phyloP scores from a whole-genome alignment of 2,113 vertebrate species.

The Crotalus horridus region DNA sequence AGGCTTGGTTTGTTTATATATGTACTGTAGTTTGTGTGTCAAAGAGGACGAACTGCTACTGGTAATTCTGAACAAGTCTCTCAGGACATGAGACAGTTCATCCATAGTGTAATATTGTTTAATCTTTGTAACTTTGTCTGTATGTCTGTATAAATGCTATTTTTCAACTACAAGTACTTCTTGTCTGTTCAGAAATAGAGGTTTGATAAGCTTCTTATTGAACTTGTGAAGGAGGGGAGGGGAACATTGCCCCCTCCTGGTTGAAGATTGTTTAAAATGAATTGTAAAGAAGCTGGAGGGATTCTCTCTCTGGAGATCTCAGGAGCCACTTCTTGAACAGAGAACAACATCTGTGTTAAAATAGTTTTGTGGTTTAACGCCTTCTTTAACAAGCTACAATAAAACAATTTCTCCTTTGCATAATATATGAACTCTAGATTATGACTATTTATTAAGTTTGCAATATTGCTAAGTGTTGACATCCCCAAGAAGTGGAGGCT shows the following conservation, averaged over 20 bases:
- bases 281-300: not conserved
- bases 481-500: not conserved
- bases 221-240: not conserved
- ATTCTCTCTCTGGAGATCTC: not conserved
- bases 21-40: not conserved
- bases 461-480: not conserved
- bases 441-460: not conserved
- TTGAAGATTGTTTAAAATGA: not conserved
- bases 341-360: not conserved
- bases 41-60: not conserved
- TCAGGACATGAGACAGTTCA: not conserved
- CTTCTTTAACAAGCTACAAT: not conserved
- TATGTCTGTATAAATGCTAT: not conserved
- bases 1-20: not conserved
- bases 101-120: not conserved
- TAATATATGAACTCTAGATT: not conserved
- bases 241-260: not conserved
- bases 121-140: not conserved
- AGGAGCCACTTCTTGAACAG: not conserved
- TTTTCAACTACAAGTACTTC: not conserved
- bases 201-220: not conserved
- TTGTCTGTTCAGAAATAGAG: not conserved
- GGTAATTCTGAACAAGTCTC: not conserved
- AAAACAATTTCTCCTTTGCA: not conserved
- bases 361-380: not conserved